Percentiles rank a stretch among this genome's conserved stretches.
Evolutionary conservation across 2,888 invertebrate species (phyloP).

Genomic region (Dorcus hopei): DNA sequence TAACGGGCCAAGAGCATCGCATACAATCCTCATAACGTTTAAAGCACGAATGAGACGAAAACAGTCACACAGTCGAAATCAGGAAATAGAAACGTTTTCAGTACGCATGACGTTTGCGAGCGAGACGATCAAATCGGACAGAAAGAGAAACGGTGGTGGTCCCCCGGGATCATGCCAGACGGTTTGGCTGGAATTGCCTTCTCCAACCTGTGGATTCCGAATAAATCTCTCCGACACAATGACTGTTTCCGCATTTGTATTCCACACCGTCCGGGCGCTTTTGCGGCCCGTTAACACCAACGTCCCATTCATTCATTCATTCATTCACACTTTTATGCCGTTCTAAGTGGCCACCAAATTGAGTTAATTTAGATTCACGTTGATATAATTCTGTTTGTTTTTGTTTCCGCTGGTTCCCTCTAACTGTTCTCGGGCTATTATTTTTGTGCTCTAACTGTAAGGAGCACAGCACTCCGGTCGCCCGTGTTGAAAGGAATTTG

Average conservation of each 20-base stretch:
- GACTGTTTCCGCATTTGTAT: slow-evolving; percentile 34
- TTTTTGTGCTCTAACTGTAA: too few species aligned
- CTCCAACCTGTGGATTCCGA: slow-evolving; percentile 50
- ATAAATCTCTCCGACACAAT: slow-evolving; percentile 43
- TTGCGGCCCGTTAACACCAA: slow-evolving; percentile 1
- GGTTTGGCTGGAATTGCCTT: slow-evolving; percentile 38
- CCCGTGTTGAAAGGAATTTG: too few species aligned
- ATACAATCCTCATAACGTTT: background rate
- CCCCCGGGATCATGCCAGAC: slow-evolving; percentile 44
- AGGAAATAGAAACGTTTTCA: slow-evolving; percentile 34
- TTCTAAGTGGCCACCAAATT: background rate
- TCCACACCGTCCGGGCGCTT: slow-evolving; percentile 12
- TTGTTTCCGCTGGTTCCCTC: background rate
- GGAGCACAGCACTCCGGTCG: too few species aligned
- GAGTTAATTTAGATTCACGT: background rate
- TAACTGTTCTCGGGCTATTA: too few species aligned
- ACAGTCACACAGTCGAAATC: slow-evolving; percentile 32
- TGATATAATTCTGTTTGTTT: background rate
- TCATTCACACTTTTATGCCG: background rate
- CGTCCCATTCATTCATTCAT: background rate
- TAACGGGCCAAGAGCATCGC: background rate
- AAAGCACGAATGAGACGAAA: slow-evolving; percentile 11
- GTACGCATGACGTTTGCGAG: slow-evolving; percentile 45
- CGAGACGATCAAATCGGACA: slow-evolving; percentile 45
- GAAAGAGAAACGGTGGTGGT: slow-evolving; percentile 42